Conservation (phyloP, 1,140 invertebrate species). For the Lethocerus indicus region DNA sequence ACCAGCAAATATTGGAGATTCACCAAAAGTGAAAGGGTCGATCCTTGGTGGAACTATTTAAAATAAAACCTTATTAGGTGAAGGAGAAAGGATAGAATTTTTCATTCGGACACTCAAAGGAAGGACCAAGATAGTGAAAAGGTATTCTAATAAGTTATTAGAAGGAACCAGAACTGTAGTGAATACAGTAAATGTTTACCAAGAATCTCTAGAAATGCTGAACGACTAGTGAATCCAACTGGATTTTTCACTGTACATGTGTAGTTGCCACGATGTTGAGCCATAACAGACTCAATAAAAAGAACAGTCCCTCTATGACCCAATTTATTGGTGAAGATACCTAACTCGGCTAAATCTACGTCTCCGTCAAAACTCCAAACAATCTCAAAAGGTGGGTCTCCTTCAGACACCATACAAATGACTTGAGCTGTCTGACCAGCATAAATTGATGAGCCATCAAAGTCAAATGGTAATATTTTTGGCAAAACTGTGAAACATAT, state of each 20-base stretch:
- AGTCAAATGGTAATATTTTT: constrained; percentile 40
- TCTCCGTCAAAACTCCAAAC: constrained; percentile 21
- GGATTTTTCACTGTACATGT: constrained; percentile 45
- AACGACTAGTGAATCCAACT: constrained; percentile 30
- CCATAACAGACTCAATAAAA: constrained; percentile 36
- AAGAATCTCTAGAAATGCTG: constrained; percentile 14
- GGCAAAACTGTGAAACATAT: constrained; percentile 30
- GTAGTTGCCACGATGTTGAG: constrained; percentile 38
- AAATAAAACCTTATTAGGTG: constrained; percentile 4
- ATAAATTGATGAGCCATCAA: constrained; percentile 27
- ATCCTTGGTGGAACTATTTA: constrained; percentile 28
- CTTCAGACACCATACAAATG: constrained; percentile 22
- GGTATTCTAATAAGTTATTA: not conserved
- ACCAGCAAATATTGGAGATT: constrained; percentile 24
- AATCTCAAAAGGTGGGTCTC: constrained; percentile 23
- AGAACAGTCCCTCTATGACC: constrained; percentile 50
- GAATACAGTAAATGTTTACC: constrained; percentile 10
- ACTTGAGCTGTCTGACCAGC: constrained; percentile 29
- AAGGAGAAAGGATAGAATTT: no score
- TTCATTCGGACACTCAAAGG: not conserved
- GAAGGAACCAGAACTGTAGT: not conserved
- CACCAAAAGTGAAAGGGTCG: constrained; percentile 30
- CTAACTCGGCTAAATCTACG: constrained; percentile 11
- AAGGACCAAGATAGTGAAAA: not conserved
- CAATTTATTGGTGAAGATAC: constrained; percentile 29